These are phyloP conservation scores for Otolemur garnettii DNA, from an alignment of 2,113 vertebrate genomes.

Conservation along the genomic window DNA sequence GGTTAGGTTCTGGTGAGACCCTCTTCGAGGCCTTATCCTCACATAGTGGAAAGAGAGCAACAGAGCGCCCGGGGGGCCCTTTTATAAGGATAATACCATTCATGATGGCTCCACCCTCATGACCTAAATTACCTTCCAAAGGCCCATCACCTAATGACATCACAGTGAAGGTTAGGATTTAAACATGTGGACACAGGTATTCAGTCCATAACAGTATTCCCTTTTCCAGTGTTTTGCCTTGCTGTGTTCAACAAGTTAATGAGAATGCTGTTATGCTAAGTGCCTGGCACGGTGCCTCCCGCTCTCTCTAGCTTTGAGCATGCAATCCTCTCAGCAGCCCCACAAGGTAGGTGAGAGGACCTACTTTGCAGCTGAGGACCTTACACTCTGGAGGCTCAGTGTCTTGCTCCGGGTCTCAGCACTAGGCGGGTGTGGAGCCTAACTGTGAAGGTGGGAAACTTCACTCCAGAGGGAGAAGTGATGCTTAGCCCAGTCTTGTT, in stretches of 20 bases:
- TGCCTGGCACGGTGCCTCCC: not conserved
- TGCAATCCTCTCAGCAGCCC: not conserved
- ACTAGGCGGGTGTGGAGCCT: not conserved
- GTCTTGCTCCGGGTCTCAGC: not conserved
- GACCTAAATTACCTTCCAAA: not conserved
- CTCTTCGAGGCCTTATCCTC: not conserved
- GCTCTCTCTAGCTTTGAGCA: not conserved
- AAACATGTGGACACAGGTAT: not conserved
- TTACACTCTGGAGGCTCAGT: not conserved
- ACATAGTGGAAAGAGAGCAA: not conserved
- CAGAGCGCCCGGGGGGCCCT: not conserved
- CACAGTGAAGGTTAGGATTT: not conserved
- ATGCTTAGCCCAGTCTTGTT: not conserved
- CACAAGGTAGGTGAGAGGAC: not conserved
- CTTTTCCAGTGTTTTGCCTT: not conserved
- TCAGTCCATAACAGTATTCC: not conserved
- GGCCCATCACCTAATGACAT: not conserved
- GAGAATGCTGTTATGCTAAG: not conserved
- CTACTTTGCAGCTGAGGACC: not conserved
- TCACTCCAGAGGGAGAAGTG: not conserved
- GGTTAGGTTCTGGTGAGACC: not conserved
- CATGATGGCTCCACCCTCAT: not conserved
- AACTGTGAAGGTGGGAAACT: not conserved
- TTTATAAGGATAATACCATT: not conserved
- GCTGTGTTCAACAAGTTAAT: not conserved